Evolutionary conservation across 2,888 invertebrate genomes (phyloP), one percentile per base, ranked within the genome.

Genomic region (Acanthosepion esculentum): DNA sequence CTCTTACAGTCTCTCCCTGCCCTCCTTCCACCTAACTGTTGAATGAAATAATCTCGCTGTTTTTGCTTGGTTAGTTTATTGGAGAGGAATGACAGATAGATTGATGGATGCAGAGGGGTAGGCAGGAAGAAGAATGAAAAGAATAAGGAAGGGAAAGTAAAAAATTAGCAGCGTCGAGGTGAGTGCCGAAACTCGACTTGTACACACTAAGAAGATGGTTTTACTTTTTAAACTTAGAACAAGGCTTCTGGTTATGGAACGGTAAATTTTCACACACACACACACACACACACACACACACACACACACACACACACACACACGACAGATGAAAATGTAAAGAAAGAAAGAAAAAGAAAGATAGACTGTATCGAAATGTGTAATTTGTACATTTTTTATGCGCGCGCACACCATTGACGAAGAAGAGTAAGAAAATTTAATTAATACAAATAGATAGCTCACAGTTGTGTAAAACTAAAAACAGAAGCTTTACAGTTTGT

Each of bases 61-160:
- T 78, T 78, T 78, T 78, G n/a, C n/a, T 33, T 78, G 78, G 78
- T 78, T 78, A 78, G 78, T 78, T 78, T 78, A 78, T 78, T 78
- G 78, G 78, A n/a, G 78, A 78, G 78, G 78, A 78, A 78, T 78
- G n/a, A 78, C n/a, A 33, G 78, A 33, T 78, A 33, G n/a, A 78
- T 78, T 78, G 78, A 78, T 78, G 78, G 78, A 78, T 10, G n/a
- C 15, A 78, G 8, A 33, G n/a, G n/a, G 78, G n/a, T 0, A 29
- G 78, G 78, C 7, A 23, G 23, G 20, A 59, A 23, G 0, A 23
- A 59, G 59, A 59, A 59, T 59, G 59, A 20, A 7, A 59, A 59
- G 26, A 59, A 59, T 59, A 78, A 78, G 78, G 78, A 78, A 78
- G 78, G n/a, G 33, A 15, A 33, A n/a, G n/a, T 78, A 15, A 78